Conservation (phyloP, 2,113 vertebrate genomes). For the Tachysurus vachellii region DNA sequence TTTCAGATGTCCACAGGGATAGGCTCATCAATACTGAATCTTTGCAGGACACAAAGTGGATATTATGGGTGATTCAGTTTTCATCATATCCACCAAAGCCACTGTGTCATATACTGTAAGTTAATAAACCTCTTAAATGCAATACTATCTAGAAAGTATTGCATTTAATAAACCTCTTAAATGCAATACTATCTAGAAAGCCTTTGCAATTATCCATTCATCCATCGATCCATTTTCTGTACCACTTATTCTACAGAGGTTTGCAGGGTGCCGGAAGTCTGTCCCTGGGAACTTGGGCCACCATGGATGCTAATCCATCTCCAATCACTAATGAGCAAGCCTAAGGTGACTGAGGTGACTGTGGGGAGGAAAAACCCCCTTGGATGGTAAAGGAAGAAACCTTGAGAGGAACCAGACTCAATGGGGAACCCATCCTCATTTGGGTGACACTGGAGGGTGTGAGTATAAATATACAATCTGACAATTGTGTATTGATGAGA, state of each 20-base stretch:
- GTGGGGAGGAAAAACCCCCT: too few relatives aligned
- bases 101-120: constrained; percentile 10
- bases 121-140: constrained; percentile 6
- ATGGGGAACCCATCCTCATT: too few relatives aligned
- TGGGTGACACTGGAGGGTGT: too few relatives aligned
- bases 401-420: too few relatives aligned
- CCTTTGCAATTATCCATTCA: not conserved
- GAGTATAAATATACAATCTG: too few relatives aligned
- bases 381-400: too few relatives aligned
- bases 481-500: too few relatives aligned
- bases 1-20: constrained; percentile 49
- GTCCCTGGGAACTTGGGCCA: too few relatives aligned
- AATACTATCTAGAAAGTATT: constrained; percentile 28
- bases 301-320: too few relatives aligned
- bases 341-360: too few relatives aligned
- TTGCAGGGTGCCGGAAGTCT: not conserved
- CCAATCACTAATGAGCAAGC: too few relatives aligned
- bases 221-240: not conserved
- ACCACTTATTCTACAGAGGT: too few relatives aligned
- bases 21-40: constrained; percentile 41
- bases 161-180: not conserved
- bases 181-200: constrained; percentile 20
- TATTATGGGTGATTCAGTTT: constrained; percentile 23
- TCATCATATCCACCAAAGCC: constrained; percentile 39
- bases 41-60: constrained; percentile 2